A percentile compares a stretch with the other conserved stretches of the same genome.
phyloP scores from a whole-genome alignment of 1,140 invertebrate species.

The Bacillus rossius region DNA sequence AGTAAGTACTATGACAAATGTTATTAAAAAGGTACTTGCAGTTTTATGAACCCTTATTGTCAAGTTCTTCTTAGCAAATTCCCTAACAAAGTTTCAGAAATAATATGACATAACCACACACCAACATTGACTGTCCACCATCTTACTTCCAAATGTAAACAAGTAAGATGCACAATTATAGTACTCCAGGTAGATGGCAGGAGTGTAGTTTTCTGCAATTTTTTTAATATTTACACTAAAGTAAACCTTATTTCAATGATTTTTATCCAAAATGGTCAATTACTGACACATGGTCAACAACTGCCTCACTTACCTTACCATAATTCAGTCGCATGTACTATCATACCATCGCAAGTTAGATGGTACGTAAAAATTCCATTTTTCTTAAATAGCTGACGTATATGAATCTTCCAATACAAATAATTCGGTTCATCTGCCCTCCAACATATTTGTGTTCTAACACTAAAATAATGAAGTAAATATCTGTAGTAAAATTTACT shows the following conservation, averaged over 20 bases:
- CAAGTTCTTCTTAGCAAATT: neutral
- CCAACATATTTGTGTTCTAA: too few relatives aligned
- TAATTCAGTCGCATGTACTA: neutral
- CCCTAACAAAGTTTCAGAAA: neutral
- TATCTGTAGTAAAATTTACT: too few relatives aligned
- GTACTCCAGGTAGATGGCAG: neutral
- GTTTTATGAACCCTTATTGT: neutral
- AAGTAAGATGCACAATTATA: neutral
- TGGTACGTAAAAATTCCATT: too few relatives aligned
- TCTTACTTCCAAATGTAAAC: neutral
- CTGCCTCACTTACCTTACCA: neutral
- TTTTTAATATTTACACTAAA: too few relatives aligned
- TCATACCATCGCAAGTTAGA: too few relatives aligned
- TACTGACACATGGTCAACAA: constrained; percentile 6
- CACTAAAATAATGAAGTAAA: too few relatives aligned
- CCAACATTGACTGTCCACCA: neutral
- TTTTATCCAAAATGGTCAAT: neutral
- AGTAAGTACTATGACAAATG: neutral
- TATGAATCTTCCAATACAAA: too few relatives aligned
- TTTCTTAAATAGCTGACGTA: too few relatives aligned
- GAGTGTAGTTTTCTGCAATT: neutral
- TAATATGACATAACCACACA: neutral
- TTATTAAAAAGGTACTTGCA: neutral
- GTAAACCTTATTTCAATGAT: neutral
- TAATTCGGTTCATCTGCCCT: too few relatives aligned